These are phyloP conservation scores for Pemphredon lugubris DNA, from an alignment of 2,888 invertebrate genomes.

Conservation along the genomic window DNA sequence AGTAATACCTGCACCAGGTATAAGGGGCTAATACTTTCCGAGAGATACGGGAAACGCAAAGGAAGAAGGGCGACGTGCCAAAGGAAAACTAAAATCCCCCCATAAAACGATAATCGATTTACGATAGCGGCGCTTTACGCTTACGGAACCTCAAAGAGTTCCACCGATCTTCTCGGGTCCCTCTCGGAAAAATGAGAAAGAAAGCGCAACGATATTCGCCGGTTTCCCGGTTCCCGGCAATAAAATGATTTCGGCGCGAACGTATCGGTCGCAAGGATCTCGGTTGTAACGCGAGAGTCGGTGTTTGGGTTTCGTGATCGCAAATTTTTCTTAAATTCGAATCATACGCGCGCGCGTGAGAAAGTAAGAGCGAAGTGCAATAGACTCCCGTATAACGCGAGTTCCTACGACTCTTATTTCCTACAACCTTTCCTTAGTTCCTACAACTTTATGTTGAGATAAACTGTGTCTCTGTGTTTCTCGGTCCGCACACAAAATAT, in stretches of 20 bases:
- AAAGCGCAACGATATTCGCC: conserved; percentile 13
- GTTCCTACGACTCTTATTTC: too few relatives aligned
- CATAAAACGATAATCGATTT: conserved; percentile 78
- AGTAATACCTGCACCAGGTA: conserved; percentile 44
- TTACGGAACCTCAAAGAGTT: conserved; percentile 6
- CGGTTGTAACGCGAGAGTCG: too few relatives aligned
- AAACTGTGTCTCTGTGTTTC: too few relatives aligned
- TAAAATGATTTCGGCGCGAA: conserved; percentile 26
- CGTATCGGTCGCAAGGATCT: too few relatives aligned
- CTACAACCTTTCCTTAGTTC: too few relatives aligned
- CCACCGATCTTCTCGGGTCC: conserved; percentile 4
- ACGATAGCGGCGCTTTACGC: conserved; percentile 64
- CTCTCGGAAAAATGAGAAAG: conserved; percentile 12
- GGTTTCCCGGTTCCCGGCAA: conserved; percentile 37
- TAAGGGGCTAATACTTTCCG: conserved; percentile 5
- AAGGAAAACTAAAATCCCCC: conserved; percentile 38
- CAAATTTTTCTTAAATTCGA: too few relatives aligned
- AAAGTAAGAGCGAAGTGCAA: too few relatives aligned
- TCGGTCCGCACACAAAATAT: too few relatives aligned
- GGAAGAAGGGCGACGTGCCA: conserved; percentile 36
- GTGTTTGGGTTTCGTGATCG: too few relatives aligned
- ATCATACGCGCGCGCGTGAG: too few relatives aligned
- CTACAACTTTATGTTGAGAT: too few relatives aligned
- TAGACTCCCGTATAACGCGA: too few relatives aligned
- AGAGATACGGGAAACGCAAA: background rate